Evolutionary conservation across 2,113 vertebrate species (phyloP).

Genomic region (Noturus placidus): DNA sequence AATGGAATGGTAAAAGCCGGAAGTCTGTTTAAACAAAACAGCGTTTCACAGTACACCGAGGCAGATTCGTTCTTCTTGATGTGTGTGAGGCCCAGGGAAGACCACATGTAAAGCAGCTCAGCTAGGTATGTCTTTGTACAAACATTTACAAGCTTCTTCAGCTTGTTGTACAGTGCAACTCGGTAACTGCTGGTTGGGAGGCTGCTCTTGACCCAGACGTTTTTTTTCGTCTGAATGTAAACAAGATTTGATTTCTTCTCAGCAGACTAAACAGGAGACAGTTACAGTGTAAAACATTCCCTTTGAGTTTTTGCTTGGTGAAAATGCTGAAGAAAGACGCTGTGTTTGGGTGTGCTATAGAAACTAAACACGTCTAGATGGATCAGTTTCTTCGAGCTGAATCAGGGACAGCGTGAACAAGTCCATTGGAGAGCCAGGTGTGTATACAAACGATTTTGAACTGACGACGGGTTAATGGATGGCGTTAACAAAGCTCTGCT

Average conservation of each 20-base stretch:
- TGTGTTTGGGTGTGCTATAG: not conserved
- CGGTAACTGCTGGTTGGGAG: conserved; percentile 37
- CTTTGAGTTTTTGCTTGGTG: not conserved
- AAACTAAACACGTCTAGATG: not conserved
- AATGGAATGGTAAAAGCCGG: not conserved
- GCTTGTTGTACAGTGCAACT: conserved; percentile 30
- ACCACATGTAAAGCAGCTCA: conserved; percentile 20
- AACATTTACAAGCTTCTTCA: conserved; percentile 43
- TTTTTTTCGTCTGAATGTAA: conserved; percentile 13
- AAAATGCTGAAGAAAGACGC: not conserved
- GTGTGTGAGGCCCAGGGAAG: conserved; percentile 17
- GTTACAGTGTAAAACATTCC: not conserved
- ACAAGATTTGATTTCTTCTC: conserved; percentile 40
- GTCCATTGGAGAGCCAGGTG: not conserved
- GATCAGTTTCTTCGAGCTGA: not conserved
- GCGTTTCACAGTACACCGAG: not conserved
- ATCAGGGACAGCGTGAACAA: not conserved
- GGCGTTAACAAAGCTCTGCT: not conserved
- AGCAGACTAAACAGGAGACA: conserved; percentile 42
- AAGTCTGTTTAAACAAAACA: conserved; percentile 16
- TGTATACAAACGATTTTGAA: not conserved
- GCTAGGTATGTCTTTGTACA: conserved; percentile 28
- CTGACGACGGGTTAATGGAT: not conserved
- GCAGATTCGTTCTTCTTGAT: not conserved
- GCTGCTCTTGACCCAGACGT: conserved; percentile 13